phyloP scores from a whole-genome alignment of 2,797 vertebrate genomes.

The Kryptolebias ocellatus region DNA sequence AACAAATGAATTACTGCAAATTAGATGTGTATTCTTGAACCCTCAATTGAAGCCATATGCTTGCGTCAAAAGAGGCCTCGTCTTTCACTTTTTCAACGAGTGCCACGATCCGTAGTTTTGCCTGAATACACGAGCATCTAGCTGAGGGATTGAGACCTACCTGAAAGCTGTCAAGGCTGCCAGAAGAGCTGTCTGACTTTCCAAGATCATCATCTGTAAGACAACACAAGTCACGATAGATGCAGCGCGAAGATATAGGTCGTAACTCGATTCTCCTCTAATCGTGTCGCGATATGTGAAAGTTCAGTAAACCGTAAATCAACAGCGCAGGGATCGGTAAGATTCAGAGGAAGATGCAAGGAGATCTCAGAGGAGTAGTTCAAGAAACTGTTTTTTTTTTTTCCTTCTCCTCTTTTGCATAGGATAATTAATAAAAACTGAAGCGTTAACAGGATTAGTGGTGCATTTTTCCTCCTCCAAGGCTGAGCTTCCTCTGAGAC shows the following conservation, averaged over 20 bases:
- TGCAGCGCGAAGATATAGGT: neutral
- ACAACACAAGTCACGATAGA: slow-evolving; percentile 40
- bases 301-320: slow-evolving; percentile 58
- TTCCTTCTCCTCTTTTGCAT: slow-evolving; percentile 24
- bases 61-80: slow-evolving; percentile 13
- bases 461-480: slow-evolving; percentile 50
- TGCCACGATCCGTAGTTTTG: slow-evolving; percentile 17
- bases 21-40: slow-evolving; percentile 27
- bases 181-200: slow-evolving; percentile 91
- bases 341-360: slow-evolving; percentile 29
- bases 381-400: slow-evolving; percentile 32
- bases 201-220: slow-evolving; percentile 92
- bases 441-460: slow-evolving; percentile 65
- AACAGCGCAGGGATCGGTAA: slow-evolving; percentile 23
- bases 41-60: slow-evolving; percentile 38
- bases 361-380: slow-evolving; percentile 30
- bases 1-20: slow-evolving; percentile 31
- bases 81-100: slow-evolving; percentile 1
- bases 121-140: neutral
- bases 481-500: slow-evolving; percentile 59
- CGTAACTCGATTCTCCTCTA: slow-evolving; percentile 16
- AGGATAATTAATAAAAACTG: slow-evolving; percentile 56
- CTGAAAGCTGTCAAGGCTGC: slow-evolving; percentile 95
- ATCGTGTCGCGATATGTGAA: slow-evolving; percentile 41
- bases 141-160: slow-evolving; percentile 58